Conservation (phyloP, 2,113 vertebrate species). For the Bubalus kerabau region DNA sequence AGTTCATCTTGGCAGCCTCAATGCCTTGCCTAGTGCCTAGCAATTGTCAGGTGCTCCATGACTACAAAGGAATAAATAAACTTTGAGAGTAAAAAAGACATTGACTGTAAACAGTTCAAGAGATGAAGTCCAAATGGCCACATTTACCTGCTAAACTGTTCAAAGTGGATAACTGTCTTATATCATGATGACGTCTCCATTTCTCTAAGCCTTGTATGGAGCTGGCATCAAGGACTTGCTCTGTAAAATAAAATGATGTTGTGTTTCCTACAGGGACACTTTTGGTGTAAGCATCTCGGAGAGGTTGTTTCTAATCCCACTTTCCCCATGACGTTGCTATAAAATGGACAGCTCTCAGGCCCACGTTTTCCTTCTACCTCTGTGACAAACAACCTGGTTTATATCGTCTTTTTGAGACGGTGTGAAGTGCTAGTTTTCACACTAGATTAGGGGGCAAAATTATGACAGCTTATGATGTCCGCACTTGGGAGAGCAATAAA, state of each 20-base stretch:
- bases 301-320: neutral
- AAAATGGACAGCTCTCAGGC: neutral
- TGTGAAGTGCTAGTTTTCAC: neutral
- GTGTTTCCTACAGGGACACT: neutral
- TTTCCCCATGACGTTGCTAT: neutral
- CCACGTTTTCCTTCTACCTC: neutral
- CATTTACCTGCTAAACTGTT: neutral
- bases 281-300: neutral
- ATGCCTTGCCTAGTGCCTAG: neutral
- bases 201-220: neutral
- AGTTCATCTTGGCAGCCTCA: neutral
- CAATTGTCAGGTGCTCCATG: neutral
- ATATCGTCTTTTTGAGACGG: neutral
- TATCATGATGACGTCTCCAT: neutral
- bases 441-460: neutral
- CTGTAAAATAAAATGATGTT: neutral
- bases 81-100: neutral
- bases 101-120: neutral
- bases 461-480: neutral
- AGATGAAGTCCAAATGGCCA: neutral
- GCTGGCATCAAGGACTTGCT: neutral
- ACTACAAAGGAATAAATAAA: neutral
- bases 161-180: neutral
- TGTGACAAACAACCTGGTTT: neutral
- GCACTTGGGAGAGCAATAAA: neutral